These are phyloP conservation scores for Odontocerum albicorne DNA, from an alignment of 2,888 invertebrate species.

Conservation along the genomic window DNA sequence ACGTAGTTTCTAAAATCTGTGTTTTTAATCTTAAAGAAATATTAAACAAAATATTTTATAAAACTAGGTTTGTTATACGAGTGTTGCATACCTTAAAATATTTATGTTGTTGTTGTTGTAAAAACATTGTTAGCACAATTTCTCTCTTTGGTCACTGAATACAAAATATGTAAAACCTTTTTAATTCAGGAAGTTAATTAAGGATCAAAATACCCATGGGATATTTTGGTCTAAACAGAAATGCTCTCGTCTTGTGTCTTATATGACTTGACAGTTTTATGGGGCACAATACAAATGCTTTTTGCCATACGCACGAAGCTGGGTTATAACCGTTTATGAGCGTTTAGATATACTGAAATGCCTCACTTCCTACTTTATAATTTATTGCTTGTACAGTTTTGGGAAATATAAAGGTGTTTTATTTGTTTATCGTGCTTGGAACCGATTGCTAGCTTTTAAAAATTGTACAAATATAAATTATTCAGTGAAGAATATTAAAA, in stretches of 20 bases:
- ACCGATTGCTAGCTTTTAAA: not conserved
- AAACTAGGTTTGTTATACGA: too few species aligned
- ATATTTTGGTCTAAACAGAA: constrained; percentile 11
- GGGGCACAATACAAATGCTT: constrained; percentile 19
- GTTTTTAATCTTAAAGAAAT: too few species aligned
- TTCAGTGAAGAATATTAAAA: not conserved
- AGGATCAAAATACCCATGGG: too few species aligned
- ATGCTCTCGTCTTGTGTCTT: constrained; percentile 18
- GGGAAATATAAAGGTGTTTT: not conserved
- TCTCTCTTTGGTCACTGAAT: too few species aligned
- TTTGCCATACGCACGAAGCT: constrained; percentile 6
- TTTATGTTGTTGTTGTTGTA: too few species aligned
- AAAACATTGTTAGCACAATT: too few species aligned
- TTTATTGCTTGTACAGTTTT: constrained; percentile 18
- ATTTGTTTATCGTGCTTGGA: not conserved
- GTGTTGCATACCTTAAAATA: too few species aligned
- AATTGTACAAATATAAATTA: not conserved
- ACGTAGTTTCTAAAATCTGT: too few species aligned
- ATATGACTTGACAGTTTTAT: constrained; percentile 22
- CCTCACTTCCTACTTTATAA: constrained; percentile 29
- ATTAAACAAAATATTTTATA: too few species aligned
- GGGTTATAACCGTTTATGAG: constrained; percentile 26
- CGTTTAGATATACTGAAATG: constrained; percentile 28
- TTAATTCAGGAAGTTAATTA: too few species aligned
- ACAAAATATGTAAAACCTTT: too few species aligned